These are phyloP conservation scores for Pseudochaenichthys georgianus DNA, from an alignment of 2,797 vertebrate species.

Conservation along the genomic window DNA sequence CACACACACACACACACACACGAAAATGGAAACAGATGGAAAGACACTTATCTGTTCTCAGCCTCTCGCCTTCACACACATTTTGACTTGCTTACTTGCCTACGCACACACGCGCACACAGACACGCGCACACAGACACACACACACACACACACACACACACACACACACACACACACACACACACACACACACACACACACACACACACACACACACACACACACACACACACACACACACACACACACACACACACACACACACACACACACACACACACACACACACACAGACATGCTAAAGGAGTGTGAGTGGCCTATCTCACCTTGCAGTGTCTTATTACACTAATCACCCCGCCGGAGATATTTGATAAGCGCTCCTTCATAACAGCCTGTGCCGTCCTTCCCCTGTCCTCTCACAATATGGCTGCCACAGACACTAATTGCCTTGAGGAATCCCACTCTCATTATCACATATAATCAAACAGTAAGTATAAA, in stretches of 20 bases:
- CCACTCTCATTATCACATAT: conserved; percentile 84
- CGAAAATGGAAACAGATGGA: conserved; percentile 56
- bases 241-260: too few relatives aligned
- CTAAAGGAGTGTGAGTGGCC: conserved; percentile 67
- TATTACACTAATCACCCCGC: conserved; percentile 80
- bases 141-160: too few relatives aligned
- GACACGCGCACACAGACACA: conserved; percentile 21
- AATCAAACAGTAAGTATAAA: conserved; percentile 86
- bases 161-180: too few relatives aligned
- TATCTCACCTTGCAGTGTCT: conserved; percentile 81
- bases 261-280: too few relatives aligned
- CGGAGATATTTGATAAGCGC: conserved; percentile 79
- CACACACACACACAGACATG: background rate
- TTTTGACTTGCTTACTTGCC: conserved; percentile 5
- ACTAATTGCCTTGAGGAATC: conserved; percentile 84
- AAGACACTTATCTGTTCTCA: conserved; percentile 37
- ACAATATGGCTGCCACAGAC: conserved; percentile 81
- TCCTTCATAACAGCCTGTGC: conserved; percentile 74
- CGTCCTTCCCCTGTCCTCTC: conserved; percentile 81
- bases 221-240: too few relatives aligned
- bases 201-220: background rate
- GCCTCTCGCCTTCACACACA: conserved; percentile 22
- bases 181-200: too few relatives aligned
- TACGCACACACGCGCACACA: conserved; percentile 15
- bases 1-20: conserved; percentile 11